These are phyloP conservation scores for Hyles lineata DNA, from an alignment of 2,888 invertebrate genomes.

Conservation along the genomic window DNA sequence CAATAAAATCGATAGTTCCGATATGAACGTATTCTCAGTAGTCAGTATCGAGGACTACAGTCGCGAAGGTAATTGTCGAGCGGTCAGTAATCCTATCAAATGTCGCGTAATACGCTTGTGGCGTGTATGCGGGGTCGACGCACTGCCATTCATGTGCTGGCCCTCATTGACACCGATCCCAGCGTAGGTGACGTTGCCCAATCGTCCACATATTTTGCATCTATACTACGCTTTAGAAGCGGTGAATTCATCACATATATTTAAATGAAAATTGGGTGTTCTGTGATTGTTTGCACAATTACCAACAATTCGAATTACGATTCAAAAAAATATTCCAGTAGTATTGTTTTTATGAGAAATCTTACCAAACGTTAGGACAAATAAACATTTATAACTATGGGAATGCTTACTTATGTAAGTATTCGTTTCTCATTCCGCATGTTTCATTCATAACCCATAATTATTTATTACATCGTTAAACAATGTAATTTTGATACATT, in stretches of 20 bases:
- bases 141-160: conserved; percentile 22
- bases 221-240: background rate
- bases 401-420: no score
- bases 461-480: no score
- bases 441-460: no score
- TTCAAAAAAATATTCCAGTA: no score
- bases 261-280: background rate
- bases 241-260: background rate
- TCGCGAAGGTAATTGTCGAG: conserved; percentile 6
- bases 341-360: no score
- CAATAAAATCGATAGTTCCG: conserved; percentile 7
- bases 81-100: conserved; percentile 27
- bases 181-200: conserved; percentile 17
- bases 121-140: conserved; percentile 15
- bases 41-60: background rate
- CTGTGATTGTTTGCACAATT: no score
- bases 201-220: conserved; percentile 11
- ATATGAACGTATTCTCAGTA: background rate
- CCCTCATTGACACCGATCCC: conserved; percentile 24
- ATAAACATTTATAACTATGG: no score
- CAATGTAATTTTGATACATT: no score
- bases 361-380: no score
- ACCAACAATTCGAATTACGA: no score
- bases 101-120: conserved; percentile 5
- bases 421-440: no score